These are phyloP conservation scores for Tetragnatha versicolor DNA, from an alignment of 1,140 invertebrate genomes.

Conservation along the genomic window DNA sequence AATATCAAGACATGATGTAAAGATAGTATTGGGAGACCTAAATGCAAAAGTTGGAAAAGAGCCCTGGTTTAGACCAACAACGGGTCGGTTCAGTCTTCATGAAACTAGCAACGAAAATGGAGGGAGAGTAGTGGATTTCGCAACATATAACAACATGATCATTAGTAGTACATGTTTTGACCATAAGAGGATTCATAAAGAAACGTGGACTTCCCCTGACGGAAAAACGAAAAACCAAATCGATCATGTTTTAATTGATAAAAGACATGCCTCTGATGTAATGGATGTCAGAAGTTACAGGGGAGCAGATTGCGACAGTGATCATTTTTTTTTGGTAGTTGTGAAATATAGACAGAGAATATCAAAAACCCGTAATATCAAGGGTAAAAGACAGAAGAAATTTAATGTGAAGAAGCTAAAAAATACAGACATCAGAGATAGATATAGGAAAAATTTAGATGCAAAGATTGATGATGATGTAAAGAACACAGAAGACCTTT, in stretches of 20 bases:
- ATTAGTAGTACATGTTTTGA: background rate
- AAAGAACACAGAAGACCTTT: too few species aligned
- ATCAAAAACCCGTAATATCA: background rate
- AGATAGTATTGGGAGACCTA: too few species aligned
- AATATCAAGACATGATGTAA: too few species aligned
- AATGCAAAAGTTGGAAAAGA: too few species aligned
- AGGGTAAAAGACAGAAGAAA: conserved; percentile 8
- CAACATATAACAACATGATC: background rate
- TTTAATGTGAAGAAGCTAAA: background rate
- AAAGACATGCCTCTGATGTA: conserved; percentile 14
- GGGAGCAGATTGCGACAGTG: background rate
- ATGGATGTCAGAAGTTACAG: conserved; percentile 3
- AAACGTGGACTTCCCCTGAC: background rate
- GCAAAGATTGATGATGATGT: too few species aligned
- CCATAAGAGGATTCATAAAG: conserved; percentile 1
- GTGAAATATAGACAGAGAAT: conserved; percentile 15
- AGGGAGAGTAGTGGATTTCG: conserved; percentile 1
- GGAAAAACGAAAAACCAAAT: conserved; percentile 4
- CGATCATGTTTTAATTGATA: conserved; percentile 11
- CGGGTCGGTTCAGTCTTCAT: background rate
- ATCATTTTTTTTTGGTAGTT: conserved; percentile 6
- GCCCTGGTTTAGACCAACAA: too few species aligned
- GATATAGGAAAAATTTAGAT: background rate
- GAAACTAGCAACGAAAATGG: conserved; percentile 9
- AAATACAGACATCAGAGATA: conserved; percentile 3